A percentile compares a stretch with the other conserved stretches of the same genome.
These are phyloP conservation scores for Cyprinodon brontotheroides DNA, from an alignment of 2,113 vertebrate species.

Conservation along the genomic window DNA sequence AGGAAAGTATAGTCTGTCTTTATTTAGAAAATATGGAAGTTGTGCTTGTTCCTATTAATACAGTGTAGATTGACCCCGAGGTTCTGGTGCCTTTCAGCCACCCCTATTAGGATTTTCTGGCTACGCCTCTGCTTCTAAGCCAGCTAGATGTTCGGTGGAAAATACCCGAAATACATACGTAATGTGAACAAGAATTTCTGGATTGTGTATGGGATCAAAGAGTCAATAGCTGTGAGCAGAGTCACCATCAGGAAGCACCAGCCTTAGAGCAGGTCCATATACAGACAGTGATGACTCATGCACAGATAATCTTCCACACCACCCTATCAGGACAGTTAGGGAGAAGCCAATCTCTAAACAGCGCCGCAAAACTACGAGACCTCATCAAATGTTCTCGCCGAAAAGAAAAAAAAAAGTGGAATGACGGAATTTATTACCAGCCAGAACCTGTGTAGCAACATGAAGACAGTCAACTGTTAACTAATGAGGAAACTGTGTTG, in stretches of 20 bases:
- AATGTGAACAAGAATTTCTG: conserved; percentile 63
- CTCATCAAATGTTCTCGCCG: background rate
- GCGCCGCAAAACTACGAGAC: conserved; percentile 48
- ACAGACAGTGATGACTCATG: conserved; percentile 69
- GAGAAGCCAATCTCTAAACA: conserved; percentile 60
- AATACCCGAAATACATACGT: conserved; percentile 39
- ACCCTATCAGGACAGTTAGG: conserved; percentile 38
- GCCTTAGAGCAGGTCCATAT: conserved; percentile 54
- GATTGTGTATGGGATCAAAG: conserved; percentile 67
- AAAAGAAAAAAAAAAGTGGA: too few relatives aligned
- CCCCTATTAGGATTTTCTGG: too few relatives aligned
- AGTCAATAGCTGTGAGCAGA: conserved; percentile 63
- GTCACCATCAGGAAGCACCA: conserved; percentile 61
- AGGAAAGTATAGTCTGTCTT: too few relatives aligned
- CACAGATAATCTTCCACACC: conserved; percentile 67
- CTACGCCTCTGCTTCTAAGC: background rate
- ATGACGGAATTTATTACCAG: too few relatives aligned
- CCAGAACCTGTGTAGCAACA: conserved; percentile 53
- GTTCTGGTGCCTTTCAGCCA: too few relatives aligned
- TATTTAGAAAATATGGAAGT: conserved; percentile 1
- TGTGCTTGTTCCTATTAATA: conserved; percentile 12
- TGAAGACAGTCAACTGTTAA: conserved; percentile 70
- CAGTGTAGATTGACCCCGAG: too few relatives aligned
- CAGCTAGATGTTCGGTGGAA: conserved; percentile 41
- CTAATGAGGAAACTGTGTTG: conserved; percentile 60